Base-by-base conservation (phyloP, 2,888 invertebrate species). In the Oligia latruncula region DNA sequence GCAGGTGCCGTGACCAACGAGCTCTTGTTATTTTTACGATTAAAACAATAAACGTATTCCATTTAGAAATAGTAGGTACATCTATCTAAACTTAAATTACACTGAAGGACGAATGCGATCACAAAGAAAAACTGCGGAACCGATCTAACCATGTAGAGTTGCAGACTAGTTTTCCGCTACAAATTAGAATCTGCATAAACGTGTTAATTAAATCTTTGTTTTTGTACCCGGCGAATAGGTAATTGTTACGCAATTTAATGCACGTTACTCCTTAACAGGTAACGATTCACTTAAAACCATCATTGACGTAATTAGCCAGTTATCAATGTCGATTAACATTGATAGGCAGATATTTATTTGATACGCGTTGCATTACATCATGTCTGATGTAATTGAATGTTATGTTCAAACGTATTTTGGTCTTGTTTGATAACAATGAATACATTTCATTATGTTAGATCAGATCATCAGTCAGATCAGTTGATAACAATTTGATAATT, bases 181-280 rank as follows among this genome's bases (percentile, higher is more conserved):
- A 84, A 92, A 91, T 92, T 92, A 90, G 88, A 87, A 88, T 90
- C 83, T 84, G 82, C 85, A 84, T 90, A 86, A 90, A 85, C 74
- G 87, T 91, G 89, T 88, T 93, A 93, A 93, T 91, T 85, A 68
- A 58, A 74, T 83, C 89, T 90, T 91, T 93, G 92, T 93, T 93
- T 92, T 94, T 88, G 92, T 94, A 94, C 90, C 92, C 92, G 92
- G 91, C 92, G 90, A 92, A 92, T 78, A 72, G 79, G 60, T 93
- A 92, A 91, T 90, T 83, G 88, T 95, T 93, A 91, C 93, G 92
- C 88, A 93, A 94, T 86, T 89, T 67, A 86, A 82, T 86, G 88
- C 89, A 90, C 81, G 86, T 86, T 90, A 88, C 82, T 88, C 87
- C 79, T 80, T 85, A 80, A 82, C 84, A 86, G 78, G 77, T 81